These are phyloP conservation scores for Netelia virgata DNA, from an alignment of 2,888 invertebrate genomes.

Conservation along the genomic window DNA sequence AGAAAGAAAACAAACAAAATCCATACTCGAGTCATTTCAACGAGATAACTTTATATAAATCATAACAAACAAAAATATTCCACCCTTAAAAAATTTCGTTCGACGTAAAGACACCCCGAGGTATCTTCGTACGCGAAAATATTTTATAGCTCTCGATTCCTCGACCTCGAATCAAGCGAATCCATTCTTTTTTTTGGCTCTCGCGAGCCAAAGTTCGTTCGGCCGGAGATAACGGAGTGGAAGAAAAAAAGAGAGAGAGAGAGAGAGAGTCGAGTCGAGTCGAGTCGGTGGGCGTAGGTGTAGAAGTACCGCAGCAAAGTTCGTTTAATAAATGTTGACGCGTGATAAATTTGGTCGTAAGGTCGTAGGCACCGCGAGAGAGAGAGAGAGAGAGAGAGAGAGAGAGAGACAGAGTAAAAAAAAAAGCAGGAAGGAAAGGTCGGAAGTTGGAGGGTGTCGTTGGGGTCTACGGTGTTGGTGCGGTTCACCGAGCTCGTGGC, in stretches of 20 bases:
- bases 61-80: no score
- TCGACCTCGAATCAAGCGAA: background rate
- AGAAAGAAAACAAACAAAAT: no score
- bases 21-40: no score
- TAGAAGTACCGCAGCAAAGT: slow-evolving; percentile 22
- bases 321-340: slow-evolving; percentile 75
- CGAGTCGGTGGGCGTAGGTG: background rate
- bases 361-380: slow-evolving; percentile 36
- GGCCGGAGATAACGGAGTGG: background rate
- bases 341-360: slow-evolving; percentile 78
- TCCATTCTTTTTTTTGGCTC: background rate
- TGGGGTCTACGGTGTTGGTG: slow-evolving; percentile 21
- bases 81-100: no score
- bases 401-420: no score
- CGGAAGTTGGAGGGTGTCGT: slow-evolving; percentile 58
- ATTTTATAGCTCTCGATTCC: no score
- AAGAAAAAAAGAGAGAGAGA: background rate
- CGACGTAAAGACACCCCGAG: no score
- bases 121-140: no score
- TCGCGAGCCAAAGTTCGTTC: background rate
- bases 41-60: no score
- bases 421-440: slow-evolving; percentile 39
- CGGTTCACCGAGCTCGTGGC: slow-evolving; percentile 69
- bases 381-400: slow-evolving; percentile 15
- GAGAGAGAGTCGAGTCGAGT: background rate